Evolutionary conservation across 2,888 invertebrate species (phyloP).

Genomic region (Sphaerophoria rueppellii): DNA sequence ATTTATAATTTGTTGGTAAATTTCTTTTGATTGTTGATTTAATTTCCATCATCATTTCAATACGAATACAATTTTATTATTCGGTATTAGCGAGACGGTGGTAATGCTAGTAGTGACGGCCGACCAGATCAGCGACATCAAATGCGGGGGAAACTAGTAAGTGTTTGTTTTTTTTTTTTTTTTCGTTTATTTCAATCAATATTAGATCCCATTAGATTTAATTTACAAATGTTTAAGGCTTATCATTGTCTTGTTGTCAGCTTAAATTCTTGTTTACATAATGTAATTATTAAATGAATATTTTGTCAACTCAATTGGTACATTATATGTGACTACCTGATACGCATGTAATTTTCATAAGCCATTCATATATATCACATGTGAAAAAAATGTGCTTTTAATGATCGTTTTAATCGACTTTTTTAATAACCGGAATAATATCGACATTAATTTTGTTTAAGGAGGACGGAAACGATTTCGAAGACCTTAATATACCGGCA

Average conservation of each 20-base stretch:
- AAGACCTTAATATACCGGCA: constrained; percentile 79
- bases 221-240: not conserved
- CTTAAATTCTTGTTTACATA: not conserved
- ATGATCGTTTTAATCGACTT: not conserved
- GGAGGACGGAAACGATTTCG: constrained; percentile 81
- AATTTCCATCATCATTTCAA: constrained; percentile 75
- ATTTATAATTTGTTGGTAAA: constrained; percentile 48
- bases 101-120: constrained; percentile 76
- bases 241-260: constrained; percentile 3
- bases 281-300: too few relatives aligned
- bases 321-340: not conserved
- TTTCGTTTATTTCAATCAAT: too few relatives aligned
- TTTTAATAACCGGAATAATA: not conserved
- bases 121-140: constrained; percentile 55
- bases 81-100: constrained; percentile 75
- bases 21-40: constrained; percentile 68
- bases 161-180: not conserved
- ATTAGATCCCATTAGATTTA: not conserved
- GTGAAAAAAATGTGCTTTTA: constrained; percentile 8
- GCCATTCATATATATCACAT: not conserved
- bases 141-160: constrained; percentile 61
- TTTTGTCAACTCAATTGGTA: not conserved
- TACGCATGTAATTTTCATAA: constrained; percentile 9
- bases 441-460: constrained; percentile 70
- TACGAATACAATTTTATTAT: constrained; percentile 77